Base-by-base conservation (phyloP, 2,888 invertebrate genomes). In the Drosophila cyrtoloma region DNA sequence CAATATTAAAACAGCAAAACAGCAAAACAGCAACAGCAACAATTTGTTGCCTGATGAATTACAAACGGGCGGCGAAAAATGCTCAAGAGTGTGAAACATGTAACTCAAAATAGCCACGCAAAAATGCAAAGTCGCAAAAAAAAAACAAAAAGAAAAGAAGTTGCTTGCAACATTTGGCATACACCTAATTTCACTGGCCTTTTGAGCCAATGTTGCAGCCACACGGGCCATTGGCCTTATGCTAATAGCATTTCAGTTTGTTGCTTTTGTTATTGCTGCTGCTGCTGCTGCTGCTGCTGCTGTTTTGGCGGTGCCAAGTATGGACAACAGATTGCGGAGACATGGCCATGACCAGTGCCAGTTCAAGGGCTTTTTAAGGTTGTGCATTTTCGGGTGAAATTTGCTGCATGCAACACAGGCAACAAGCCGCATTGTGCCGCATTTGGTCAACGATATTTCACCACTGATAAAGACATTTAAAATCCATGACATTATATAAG, bases 321-420 rank as follows among this genome's bases (percentile, higher is more conserved):
- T 80, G 83, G 86, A 10, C 51, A 51, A 28, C 30, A 68, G 63
- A 63, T 53, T 55, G 71, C 35, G 64, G 70, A 26, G 64, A 73
- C 63, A 71, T 76, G 73, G 79, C 68, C 81, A 81, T 77, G 83
- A 61, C 67, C 78, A 71, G 73, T 55, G 30, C 53, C 84, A 85
- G 80, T 86, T 88, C 86, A 88, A 87, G 86, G 86, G 88, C 86
- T 86, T 59, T 72, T 80, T 65, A 76, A 67, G 81, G 75, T 65
- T 69, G 44, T 32, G 32, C 66, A 75, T 56, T 71, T 75, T 70
- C 77, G 77, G 71, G 79, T 68, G 85, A 83, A 85, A 82, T 83
- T 80, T 67, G 64, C 59, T 26, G 56, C 72, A 71, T 66, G 77
- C 71, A 37, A 61, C 42, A 50, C 42, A 52, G 47, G 57, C 70